Evolutionary conservation across 2,888 invertebrate genomes (phyloP).

Genomic region (Rotaria magnacalcarata): DNA sequence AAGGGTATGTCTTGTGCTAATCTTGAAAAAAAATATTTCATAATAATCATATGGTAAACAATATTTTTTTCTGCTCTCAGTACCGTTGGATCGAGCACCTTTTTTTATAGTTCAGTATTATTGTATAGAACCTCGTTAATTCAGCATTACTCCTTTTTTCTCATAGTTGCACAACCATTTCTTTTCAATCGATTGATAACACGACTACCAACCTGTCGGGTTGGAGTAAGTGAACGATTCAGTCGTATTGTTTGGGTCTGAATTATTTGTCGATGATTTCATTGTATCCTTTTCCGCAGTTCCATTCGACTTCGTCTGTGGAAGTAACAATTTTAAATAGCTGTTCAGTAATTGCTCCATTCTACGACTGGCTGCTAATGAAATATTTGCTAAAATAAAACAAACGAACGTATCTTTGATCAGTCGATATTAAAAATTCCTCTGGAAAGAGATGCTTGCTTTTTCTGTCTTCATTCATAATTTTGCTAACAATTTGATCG

Average conservation of each 20-base stretch:
- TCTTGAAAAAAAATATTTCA: too few species aligned
- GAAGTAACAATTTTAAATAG: background rate
- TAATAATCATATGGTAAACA: too few species aligned
- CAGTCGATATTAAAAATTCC: background rate
- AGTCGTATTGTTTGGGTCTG: background rate
- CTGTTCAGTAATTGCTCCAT: background rate
- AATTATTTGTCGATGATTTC: background rate
- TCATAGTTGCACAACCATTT: too few species aligned
- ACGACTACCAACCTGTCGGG: background rate
- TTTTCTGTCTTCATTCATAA: background rate
- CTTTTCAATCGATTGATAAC: background rate
- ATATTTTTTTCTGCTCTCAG: too few species aligned
- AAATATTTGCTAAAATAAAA: background rate
- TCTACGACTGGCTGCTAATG: background rate
- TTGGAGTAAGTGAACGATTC: background rate
- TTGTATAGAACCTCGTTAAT: background rate
- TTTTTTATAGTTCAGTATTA: too few species aligned
- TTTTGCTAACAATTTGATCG: background rate
- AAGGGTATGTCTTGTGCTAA: too few species aligned
- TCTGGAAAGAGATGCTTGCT: background rate
- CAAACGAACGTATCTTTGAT: background rate
- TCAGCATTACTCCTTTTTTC: too few species aligned
- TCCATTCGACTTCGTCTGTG: background rate
- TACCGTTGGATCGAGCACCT: too few species aligned
- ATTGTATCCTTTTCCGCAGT: background rate